A percentile compares a stretch with the other conserved stretches of the same genome.
phyloP scores from a whole-genome alignment of 2,797 vertebrate species.

The Thunnus albacares region DNA sequence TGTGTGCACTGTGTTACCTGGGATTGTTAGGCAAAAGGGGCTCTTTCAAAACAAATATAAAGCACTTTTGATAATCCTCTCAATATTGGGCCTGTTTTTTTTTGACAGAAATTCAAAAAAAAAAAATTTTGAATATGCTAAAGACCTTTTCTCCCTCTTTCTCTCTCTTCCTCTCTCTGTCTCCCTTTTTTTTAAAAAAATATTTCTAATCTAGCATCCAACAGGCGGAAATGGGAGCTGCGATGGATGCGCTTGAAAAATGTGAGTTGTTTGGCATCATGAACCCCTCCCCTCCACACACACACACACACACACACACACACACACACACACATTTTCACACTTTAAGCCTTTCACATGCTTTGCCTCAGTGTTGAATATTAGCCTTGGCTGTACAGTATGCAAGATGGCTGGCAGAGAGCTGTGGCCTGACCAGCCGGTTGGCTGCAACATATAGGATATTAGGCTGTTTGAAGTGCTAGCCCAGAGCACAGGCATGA shows the following conservation, averaged over 20 bases:
- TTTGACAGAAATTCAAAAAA: conserved; percentile 51
- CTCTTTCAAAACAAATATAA: conserved; percentile 72
- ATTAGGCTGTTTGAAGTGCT: conserved; percentile 76
- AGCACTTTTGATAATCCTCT: conserved; percentile 77
- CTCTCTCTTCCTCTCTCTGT: conserved; percentile 36
- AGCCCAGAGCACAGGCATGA: conserved; percentile 66
- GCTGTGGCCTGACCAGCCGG: conserved; percentile 64
- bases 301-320: conserved; percentile 26
- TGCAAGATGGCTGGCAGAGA: conserved; percentile 68
- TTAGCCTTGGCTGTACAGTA: conserved; percentile 70
- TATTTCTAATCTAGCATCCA: conserved; percentile 91
- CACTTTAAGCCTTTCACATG: conserved; percentile 58
- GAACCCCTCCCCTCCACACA: conserved; percentile 5
- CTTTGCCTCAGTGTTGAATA: conserved; percentile 63
- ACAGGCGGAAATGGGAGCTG: conserved; percentile 99
- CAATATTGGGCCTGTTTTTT: conserved; percentile 45
- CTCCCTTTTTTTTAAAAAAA: conserved; percentile 25
- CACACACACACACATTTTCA: conserved; percentile 25
- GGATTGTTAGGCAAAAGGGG: conserved; percentile 63
- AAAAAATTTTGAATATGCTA: conserved; percentile 71
- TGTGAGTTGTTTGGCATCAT: conserved; percentile 88
- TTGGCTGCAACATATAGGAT: conserved; percentile 72
- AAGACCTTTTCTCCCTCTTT: conserved; percentile 59
- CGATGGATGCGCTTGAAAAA: conserved; percentile 99
- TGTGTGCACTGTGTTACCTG: conserved; percentile 65